Percentiles rank a stretch among this genome's conserved stretches.
phyloP scores from a whole-genome alignment of 2,113 vertebrate species.

The Neopipo cinnamomea region DNA sequence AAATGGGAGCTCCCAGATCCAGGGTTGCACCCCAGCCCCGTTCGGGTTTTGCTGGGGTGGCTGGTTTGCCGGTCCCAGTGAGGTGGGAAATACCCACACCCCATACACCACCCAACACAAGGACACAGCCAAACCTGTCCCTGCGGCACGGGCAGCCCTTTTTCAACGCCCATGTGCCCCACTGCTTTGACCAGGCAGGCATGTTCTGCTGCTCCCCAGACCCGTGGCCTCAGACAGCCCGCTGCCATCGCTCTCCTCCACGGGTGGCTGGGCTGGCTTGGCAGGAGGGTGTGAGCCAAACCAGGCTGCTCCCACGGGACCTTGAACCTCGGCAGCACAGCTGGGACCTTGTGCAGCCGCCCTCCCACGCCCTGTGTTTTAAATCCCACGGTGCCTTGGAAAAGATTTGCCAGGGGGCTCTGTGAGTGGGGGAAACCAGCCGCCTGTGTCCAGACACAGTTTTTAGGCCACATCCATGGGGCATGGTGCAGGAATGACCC shows the following conservation, averaged over 20 bases:
- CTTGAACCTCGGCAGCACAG: neutral
- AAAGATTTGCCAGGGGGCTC: neutral
- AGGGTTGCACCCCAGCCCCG: neutral
- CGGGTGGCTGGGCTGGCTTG: neutral
- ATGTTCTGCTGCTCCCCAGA: neutral
- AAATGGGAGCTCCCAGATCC: neutral
- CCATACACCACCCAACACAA: neutral
- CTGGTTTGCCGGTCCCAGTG: neutral
- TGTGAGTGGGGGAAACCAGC: neutral
- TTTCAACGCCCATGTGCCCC: neutral
- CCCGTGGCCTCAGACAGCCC: neutral
- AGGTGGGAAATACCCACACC: neutral
- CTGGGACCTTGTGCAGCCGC: neutral
- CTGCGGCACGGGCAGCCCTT: neutral
- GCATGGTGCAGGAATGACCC: neutral
- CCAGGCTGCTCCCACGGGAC: neutral
- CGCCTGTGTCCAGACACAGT: fast-evolving
- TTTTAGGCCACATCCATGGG: neutral
- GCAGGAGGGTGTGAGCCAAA: neutral
- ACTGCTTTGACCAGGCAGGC: neutral
- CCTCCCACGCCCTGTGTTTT: neutral
- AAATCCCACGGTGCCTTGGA: neutral
- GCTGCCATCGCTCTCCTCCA: neutral
- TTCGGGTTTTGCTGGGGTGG: neutral
- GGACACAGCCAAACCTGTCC: neutral